Base-by-base conservation (phyloP, 2,888 invertebrate species). In the Thyatira batis region DNA sequence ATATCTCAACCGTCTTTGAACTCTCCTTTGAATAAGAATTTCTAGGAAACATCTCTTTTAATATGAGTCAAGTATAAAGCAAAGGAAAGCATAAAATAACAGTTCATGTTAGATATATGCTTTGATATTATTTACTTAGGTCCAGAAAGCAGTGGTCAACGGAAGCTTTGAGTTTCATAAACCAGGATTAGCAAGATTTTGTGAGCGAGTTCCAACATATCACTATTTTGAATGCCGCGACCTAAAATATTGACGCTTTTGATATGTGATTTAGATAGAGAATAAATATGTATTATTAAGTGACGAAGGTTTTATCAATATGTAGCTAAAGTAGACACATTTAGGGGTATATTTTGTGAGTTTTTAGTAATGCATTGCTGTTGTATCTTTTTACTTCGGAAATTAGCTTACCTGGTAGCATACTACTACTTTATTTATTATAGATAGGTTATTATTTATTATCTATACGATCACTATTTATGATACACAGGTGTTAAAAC, bases 121-220 rank as follows among this genome's bases (percentile, higher is more conserved):
- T 39, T 39, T 39, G 33, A 17, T 13, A 20, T 21, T 69, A 52
- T 67, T 66, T 63, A 51, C 67, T 53, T 54, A 56, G 52, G 60
- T 54, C 20, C 52, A 53, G 57, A 39, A 8, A 39, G 50, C 59
- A 53, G 50, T 64, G 78, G 77, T 76, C 76, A 67, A 67, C 63
- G 61, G 52, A 54, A 59, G 65, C 55, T 60, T 67, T 51, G 45
- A 54, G 63, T 56, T 65, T 76, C 73, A 78, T 77, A 75, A 65
- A 65, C 63, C 55, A n/a, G 73, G 77, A 71, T 78, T 71, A 72
- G 54, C 57, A 52, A 44, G 57, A 49, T 57, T 69, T 62, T 60
- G 6, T 43, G 50, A 53, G 50, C 54, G 39, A 10, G 45, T 59
- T 51, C 30, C 51, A 39, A 17, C 17, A 39, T 39, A 39, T 39